phyloP scores from a whole-genome alignment of 1,140 invertebrate species.

The Palaemon carinicauda region DNA sequence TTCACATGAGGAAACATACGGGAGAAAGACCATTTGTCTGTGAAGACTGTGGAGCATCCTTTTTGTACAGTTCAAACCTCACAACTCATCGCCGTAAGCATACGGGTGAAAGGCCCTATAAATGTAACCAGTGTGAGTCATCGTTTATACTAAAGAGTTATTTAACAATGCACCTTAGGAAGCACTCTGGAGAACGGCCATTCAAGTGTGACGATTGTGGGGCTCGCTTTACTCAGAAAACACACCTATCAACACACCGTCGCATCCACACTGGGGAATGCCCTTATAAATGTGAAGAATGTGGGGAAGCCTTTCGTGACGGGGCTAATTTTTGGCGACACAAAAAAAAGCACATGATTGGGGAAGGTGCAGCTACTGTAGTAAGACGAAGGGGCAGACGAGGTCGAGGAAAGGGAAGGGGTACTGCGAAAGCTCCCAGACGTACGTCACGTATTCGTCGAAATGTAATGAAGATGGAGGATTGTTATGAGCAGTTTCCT shows the following conservation, averaged over 20 bases:
- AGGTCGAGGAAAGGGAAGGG: slow-evolving; percentile 32
- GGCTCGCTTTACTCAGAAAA: slow-evolving; percentile 42
- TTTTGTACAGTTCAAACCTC: slow-evolving; percentile 47
- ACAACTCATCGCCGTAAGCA: slow-evolving; percentile 47
- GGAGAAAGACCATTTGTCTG: slow-evolving; percentile 44
- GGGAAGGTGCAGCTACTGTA: slow-evolving; percentile 30
- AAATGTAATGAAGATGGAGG: slow-evolving; percentile 5
- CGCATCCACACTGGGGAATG: slow-evolving; percentile 47
- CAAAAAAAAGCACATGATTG: slow-evolving; percentile 44
- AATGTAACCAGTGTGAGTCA: slow-evolving; percentile 44
- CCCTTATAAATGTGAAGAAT: slow-evolving; percentile 48
- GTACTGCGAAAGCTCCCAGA: neutral
- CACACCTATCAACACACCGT: slow-evolving; percentile 41
- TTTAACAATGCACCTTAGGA: slow-evolving; percentile 47
- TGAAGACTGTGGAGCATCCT: slow-evolving; percentile 41
- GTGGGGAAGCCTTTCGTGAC: slow-evolving; percentile 43
- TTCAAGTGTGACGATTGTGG: slow-evolving; percentile 45
- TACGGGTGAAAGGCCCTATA: slow-evolving; percentile 43
- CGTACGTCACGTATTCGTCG: slow-evolving; percentile 12
- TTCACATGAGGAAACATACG: slow-evolving; percentile 47
- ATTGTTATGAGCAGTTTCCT: slow-evolving; percentile 27
- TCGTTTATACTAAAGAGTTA: slow-evolving; percentile 47
- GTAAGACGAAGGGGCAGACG: slow-evolving; percentile 28
- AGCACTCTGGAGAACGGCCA: slow-evolving; percentile 43
- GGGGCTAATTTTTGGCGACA: slow-evolving; percentile 50